phyloP scores from a whole-genome alignment of 2,888 invertebrate species.

The Tachina grossa region DNA sequence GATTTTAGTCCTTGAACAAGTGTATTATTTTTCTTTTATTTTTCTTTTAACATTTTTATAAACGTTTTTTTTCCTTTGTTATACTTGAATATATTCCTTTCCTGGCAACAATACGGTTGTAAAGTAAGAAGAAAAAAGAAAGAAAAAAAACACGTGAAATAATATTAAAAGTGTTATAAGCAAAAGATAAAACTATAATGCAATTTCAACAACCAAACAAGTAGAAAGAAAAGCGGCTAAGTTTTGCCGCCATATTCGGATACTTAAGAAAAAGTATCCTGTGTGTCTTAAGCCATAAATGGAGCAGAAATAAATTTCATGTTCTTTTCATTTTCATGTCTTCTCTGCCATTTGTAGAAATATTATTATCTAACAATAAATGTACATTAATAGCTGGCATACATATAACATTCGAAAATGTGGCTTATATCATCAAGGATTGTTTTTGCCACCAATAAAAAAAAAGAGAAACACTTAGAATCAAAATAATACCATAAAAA shows the following conservation, averaged over 20 bases:
- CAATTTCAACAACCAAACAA: constrained; percentile 42
- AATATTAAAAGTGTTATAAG: constrained; percentile 61
- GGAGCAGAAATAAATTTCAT: constrained; percentile 66
- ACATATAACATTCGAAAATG: constrained; percentile 58
- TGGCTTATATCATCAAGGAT: constrained; percentile 55
- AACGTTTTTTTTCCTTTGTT: constrained; percentile 13
- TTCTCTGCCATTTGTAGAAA: constrained; percentile 54
- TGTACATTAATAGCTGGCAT: constrained; percentile 67
- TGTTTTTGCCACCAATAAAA: background rate
- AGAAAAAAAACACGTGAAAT: constrained; percentile 20
- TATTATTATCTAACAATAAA: constrained; percentile 71
- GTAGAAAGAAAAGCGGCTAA: constrained; percentile 1
- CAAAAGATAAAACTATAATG: constrained; percentile 30
- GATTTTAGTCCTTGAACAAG: constrained; percentile 34
- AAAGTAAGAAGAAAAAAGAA: background rate
- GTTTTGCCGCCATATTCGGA: constrained; percentile 32
- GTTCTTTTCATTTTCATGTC: constrained; percentile 28
- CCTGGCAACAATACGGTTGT: constrained; percentile 22
- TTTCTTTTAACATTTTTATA: constrained; percentile 27
- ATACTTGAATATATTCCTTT: constrained; percentile 14
- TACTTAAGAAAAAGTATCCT: constrained; percentile 27
- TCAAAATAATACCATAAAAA: constrained; percentile 18
- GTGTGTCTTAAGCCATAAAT: constrained; percentile 64
- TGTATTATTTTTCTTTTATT: constrained; percentile 45
- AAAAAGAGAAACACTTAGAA: background rate